Conservation (phyloP, 1,140 invertebrate species). For the Megathymus violae region DNA sequence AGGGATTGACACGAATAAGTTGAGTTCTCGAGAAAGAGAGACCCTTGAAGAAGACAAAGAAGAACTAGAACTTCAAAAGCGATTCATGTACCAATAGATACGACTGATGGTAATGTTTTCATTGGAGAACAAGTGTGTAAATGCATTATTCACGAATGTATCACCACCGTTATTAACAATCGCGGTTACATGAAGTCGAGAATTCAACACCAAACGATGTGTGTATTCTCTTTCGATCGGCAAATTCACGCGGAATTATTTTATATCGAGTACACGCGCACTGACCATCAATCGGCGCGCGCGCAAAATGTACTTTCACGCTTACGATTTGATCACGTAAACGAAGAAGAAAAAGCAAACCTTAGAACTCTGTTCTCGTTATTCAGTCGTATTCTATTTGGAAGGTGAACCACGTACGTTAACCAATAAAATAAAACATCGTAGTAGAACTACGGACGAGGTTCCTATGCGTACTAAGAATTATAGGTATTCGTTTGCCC, state of each 20-base stretch:
- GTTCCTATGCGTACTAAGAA: conserved; percentile 38
- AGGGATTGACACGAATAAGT: too few relatives aligned
- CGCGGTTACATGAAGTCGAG: conserved; percentile 28
- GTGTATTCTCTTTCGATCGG: conserved; percentile 43
- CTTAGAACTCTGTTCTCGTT: conserved; percentile 34
- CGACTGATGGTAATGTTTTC: conserved; percentile 38
- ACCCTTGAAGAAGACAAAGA: too few relatives aligned
- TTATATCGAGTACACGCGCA: conserved; percentile 11
- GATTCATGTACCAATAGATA: too few relatives aligned
- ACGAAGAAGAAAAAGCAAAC: conserved; percentile 38
- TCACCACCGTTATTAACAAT: conserved; percentile 38
- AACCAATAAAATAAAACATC: conserved; percentile 37
- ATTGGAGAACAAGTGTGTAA: conserved; percentile 41
- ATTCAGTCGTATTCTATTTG: conserved; percentile 40
- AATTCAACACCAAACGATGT: conserved; percentile 44
- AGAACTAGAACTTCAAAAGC: too few relatives aligned
- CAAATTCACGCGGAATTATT: conserved; percentile 19
- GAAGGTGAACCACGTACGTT: conserved; percentile 34
- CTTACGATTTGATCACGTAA: conserved; percentile 35
- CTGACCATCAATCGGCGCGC: not conserved
- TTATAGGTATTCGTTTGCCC: conserved; percentile 35
- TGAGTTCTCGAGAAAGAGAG: too few relatives aligned
- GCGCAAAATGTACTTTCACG: conserved; percentile 25
- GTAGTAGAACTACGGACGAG: conserved; percentile 46
- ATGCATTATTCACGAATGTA: conserved; percentile 39